These are phyloP conservation scores for Ramphastos sulfuratus DNA, from an alignment of 2,113 vertebrate species.

Conservation along the genomic window DNA sequence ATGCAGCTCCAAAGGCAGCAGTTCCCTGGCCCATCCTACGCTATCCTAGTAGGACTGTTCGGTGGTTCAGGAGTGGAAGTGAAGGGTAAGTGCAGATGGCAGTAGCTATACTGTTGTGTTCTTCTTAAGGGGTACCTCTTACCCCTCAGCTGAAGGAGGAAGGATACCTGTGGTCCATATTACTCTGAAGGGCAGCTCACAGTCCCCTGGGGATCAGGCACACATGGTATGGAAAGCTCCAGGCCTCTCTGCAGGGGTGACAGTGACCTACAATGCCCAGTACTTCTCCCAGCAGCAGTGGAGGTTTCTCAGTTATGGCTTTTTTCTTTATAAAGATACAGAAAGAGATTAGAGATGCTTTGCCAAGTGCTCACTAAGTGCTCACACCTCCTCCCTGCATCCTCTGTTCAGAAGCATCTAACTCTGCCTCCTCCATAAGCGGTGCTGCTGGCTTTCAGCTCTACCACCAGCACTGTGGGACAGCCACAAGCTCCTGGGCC, in stretches of 20 bases:
- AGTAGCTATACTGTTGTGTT: conserved; percentile 19
- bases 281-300: conserved; percentile 34
- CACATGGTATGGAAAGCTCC: conserved; percentile 42
- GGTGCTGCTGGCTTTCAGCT: neutral
- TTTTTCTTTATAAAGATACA: conserved; percentile 6
- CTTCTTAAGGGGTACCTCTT: neutral
- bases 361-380: neutral
- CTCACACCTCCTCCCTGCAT: neutral
- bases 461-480: neutral
- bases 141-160: neutral
- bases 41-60: neutral
- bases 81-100: conserved; percentile 10
- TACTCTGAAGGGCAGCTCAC: conserved; percentile 17
- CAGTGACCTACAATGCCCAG: conserved; percentile 56
- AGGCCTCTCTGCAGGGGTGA: conserved; percentile 62
- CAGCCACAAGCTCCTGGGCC: neutral
- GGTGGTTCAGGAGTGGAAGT: neutral
- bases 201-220: conserved; percentile 65
- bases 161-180: neutral
- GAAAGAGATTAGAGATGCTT: neutral
- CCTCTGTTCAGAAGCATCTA: neutral
- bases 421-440: neutral
- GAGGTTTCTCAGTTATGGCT: conserved; percentile 64
- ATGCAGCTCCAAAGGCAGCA: neutral
- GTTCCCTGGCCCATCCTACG: neutral